Evolutionary conservation across 2,888 invertebrate genomes (phyloP).

Genomic region (Pseudococcus jackbeardsleyi): DNA sequence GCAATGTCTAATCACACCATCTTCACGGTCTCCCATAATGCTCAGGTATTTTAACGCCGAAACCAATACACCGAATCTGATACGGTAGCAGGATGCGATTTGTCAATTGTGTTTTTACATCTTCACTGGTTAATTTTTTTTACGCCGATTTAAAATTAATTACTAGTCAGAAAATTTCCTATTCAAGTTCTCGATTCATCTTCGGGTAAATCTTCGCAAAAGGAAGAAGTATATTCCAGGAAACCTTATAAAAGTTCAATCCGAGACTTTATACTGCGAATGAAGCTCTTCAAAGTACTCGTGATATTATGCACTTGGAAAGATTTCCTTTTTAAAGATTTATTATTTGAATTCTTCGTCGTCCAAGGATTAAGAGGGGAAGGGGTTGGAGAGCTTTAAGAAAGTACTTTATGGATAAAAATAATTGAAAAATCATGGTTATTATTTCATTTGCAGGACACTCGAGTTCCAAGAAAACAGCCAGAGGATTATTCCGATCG

Average conservation of each 20-base stretch:
- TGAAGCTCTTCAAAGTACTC: conserved; percentile 40
- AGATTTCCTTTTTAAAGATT: neutral
- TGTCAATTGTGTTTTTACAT: neutral
- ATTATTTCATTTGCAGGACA: conserved; percentile 69
- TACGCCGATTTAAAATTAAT: neutral
- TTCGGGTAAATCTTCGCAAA: neutral
- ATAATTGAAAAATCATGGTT: neutral
- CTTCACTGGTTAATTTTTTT: neutral
- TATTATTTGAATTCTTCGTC: neutral
- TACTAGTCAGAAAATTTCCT: neutral
- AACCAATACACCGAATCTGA: conserved; percentile 31
- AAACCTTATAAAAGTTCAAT: neutral
- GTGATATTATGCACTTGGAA: conserved; percentile 14
- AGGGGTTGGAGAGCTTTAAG: no score
- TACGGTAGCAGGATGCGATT: conserved; percentile 7
- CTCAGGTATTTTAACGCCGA: conserved; percentile 32
- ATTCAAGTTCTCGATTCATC: neutral
- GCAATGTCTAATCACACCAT: conserved; percentile 26
- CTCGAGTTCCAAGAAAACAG: conserved; percentile 71
- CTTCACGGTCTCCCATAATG: conserved; percentile 21
- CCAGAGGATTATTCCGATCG: conserved; percentile 85
- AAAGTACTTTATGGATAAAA: no score
- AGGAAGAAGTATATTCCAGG: neutral
- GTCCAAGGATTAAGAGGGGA: no score
- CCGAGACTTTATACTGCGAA: neutral